Conservation (phyloP, 2,113 vertebrate genomes). For the Plotosus lineatus region DNA sequence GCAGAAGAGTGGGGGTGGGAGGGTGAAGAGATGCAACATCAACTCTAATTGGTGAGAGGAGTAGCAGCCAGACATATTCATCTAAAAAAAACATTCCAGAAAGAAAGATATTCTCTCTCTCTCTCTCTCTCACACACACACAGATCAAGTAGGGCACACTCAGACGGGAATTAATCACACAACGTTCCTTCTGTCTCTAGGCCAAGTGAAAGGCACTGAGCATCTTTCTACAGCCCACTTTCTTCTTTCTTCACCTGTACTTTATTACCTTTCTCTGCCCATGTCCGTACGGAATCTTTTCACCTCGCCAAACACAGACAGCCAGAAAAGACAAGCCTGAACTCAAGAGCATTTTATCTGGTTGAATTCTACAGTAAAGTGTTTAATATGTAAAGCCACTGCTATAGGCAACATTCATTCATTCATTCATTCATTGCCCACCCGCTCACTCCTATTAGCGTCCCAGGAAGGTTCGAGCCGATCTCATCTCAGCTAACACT, state of each 20-base stretch:
- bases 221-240: conserved; percentile 56
- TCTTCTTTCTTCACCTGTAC: conserved; percentile 42
- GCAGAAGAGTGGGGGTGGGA: neutral
- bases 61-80: conserved; percentile 43
- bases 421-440: too few relatives aligned
- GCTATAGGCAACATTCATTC: neutral
- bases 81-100: conserved; percentile 21
- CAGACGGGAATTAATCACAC: conserved; percentile 72
- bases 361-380: neutral
- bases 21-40: neutral
- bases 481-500: too few relatives aligned
- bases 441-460: too few relatives aligned
- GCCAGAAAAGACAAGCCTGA: conserved; percentile 3
- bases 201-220: conserved; percentile 56
- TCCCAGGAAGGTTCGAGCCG: too few relatives aligned
- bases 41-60: conserved; percentile 52
- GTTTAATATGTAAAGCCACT: neutral
- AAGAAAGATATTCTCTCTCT: conserved; percentile 39
- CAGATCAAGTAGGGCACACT: conserved; percentile 57
- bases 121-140: neutral
- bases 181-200: conserved; percentile 64
- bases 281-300: conserved; percentile 17
- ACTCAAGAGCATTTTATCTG: neutral
- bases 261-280: conserved; percentile 33
- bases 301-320: neutral